Conservation (phyloP, 2,113 vertebrate genomes). For the Corythoichthys intestinalis region DNA sequence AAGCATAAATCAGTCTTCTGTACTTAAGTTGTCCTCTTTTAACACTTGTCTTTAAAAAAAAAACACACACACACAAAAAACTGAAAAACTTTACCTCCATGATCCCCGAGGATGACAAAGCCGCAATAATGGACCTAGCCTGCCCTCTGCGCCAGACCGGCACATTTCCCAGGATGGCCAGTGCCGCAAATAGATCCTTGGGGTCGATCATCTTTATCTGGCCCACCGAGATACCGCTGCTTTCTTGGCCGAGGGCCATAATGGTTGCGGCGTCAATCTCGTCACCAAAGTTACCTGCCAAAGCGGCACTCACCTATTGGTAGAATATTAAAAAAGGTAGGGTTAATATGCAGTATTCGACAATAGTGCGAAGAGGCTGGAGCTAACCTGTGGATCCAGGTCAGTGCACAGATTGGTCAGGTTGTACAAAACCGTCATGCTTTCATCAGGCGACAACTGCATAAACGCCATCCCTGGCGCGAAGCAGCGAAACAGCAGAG, state of each 20-base stretch:
- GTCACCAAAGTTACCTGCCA: constrained; percentile 46
- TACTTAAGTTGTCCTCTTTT: too few relatives aligned
- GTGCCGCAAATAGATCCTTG: background rate
- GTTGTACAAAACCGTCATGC: constrained; percentile 15
- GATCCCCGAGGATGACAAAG: constrained; percentile 35
- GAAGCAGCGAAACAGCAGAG: constrained; percentile 43
- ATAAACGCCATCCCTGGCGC: constrained; percentile 52
- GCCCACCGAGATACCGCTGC: constrained; percentile 39
- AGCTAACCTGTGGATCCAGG: constrained; percentile 53
- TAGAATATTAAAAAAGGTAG: background rate
- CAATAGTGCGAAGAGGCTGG: background rate
- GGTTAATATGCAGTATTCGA: background rate
- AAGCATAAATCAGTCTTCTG: too few relatives aligned
- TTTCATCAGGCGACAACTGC: constrained; percentile 39
- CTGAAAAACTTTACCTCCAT: constrained; percentile 47
- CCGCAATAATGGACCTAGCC: constrained; percentile 46
- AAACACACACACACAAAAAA: too few relatives aligned
- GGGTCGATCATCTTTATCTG: constrained; percentile 38
- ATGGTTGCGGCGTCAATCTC: constrained; percentile 26
- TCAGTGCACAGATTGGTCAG: constrained; percentile 46
- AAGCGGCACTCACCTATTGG: constrained; percentile 55
- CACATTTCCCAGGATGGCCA: constrained; percentile 41
- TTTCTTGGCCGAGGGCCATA: constrained; percentile 44
- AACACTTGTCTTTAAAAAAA: too few relatives aligned
- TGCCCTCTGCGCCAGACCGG: constrained; percentile 62